Percentiles rank a stretch among this genome's conserved stretches.
These are phyloP conservation scores for Leptosomus discolor DNA, from an alignment of 2,113 vertebrate species.

Conservation along the genomic window DNA sequence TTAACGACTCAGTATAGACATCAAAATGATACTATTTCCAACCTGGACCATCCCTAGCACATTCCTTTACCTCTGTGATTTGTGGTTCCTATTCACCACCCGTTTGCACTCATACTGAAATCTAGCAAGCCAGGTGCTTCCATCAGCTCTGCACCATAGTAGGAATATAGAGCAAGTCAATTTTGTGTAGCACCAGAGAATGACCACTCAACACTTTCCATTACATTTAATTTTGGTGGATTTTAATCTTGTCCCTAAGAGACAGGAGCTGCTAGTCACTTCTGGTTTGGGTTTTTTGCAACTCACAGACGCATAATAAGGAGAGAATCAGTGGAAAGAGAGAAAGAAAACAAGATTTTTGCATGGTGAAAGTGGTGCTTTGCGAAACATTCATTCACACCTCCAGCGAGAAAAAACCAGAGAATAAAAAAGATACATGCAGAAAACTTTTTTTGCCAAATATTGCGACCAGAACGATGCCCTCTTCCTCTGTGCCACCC, in stretches of 20 bases:
- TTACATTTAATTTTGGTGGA: background rate
- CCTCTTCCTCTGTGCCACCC: rapidly evolving
- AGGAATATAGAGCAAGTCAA: background rate
- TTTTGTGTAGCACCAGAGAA: background rate
- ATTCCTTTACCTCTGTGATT: background rate
- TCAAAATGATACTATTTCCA: background rate
- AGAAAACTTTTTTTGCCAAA: background rate
- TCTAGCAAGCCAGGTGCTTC: background rate
- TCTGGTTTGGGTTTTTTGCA: background rate
- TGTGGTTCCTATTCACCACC: background rate
- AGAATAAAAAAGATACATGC: background rate
- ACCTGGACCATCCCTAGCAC: background rate
- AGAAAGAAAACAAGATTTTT: background rate
- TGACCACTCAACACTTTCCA: background rate
- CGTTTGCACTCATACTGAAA: background rate
- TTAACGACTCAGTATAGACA: background rate
- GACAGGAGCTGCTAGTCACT: background rate
- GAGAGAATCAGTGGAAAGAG: background rate
- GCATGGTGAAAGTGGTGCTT: background rate
- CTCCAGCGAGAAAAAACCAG: background rate
- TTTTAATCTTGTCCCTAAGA: background rate
- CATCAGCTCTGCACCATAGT: background rate
- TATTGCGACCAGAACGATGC: background rate
- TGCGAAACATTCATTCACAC: background rate
- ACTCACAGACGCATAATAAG: background rate